A percentile compares a stretch with the other conserved stretches of the same genome.
Conservation (phyloP, 1,140 invertebrate genomes). For the Pseudoatta argentina region DNA sequence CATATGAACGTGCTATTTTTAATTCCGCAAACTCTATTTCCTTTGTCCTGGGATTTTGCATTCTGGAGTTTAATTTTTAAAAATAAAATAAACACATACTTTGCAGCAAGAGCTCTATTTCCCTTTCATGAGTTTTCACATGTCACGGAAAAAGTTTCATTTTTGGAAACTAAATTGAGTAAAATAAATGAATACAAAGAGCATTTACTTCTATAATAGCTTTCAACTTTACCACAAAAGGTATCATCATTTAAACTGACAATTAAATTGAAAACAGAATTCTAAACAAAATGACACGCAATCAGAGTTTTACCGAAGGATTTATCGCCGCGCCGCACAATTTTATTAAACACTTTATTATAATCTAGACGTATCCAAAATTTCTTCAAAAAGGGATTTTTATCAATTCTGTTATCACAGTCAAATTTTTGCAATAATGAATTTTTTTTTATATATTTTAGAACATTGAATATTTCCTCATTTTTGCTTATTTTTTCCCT, state of each 20-base stretch:
- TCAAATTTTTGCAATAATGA: no score
- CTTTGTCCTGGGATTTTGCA: conserved; percentile 11
- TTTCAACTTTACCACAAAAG: not conserved
- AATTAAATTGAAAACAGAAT: not conserved
- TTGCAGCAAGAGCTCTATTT: conserved; percentile 42
- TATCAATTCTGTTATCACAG: no score
- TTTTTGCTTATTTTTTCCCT: no score
- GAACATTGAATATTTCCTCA: no score
- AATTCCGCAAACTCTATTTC: conserved; percentile 29
- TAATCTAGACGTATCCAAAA: not conserved
- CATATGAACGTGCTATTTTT: conserved; percentile 15
- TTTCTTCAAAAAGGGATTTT: no score
- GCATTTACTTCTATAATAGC: not conserved
- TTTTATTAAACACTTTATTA: not conserved
- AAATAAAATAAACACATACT: conserved; percentile 31
- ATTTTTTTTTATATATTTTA: no score
- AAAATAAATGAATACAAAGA: conserved; percentile 4
- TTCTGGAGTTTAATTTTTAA: conserved; percentile 43
- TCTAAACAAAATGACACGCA: not conserved
- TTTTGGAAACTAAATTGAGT: conserved; percentile 33
- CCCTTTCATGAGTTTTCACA: conserved; percentile 17
- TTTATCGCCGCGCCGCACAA: not conserved
- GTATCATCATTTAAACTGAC: not conserved
- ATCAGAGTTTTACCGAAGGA: not conserved
- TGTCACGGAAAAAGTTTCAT: not conserved